Evolutionary conservation across 2,797 vertebrate genomes (phyloP), one percentile per base, ranked within the genome.

Genomic region (Gastrophryne carolinensis): DNA sequence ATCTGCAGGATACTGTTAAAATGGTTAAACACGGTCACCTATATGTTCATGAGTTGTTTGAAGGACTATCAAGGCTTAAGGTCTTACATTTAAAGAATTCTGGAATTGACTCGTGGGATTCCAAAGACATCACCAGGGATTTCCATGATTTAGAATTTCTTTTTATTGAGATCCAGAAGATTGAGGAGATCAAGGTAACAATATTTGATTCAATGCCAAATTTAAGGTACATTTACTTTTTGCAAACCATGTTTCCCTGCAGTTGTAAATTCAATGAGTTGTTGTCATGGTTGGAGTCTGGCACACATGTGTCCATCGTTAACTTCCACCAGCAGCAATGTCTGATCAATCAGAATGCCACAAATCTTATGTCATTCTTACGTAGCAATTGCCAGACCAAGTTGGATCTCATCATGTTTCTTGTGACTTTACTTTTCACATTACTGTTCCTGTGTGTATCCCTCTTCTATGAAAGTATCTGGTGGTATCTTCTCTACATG

Each of bases 391-490:
- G 73, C 8, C 15, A 58, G 1, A 12, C 17, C 4, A 26, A 41
- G 2, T 4, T 62, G 4, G 64, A 44, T 15, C 53, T 76, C 13
- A 76, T 21, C 13, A 8, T 32, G 1, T 76, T 76, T n/a, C 11
- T 56, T 13, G 12, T 11, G 15, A 52, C 73, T 0, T 52, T 62
- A 15, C 12, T 62, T 17, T 10, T n/a, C 56, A 61, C 54, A 21
- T 26, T 69, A 5, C 4, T 76, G 2, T 69, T 76, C 53, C 61
- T 69, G 26, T 39, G 4, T 24, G 54, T 54, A 4, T 47, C 47
- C n/a, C 7, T 73, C 19, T 62, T 68, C 11, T 39, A 69, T 53
- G 57, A 76, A 76, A 76, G 61, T 39, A 47, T 71, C n/a, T 76
- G 73, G 73, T 76, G 73, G 70, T 49, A 63, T 61, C 34, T 41